These are phyloP conservation scores for Ictalurus punctatus DNA, from an alignment of 2,113 vertebrate genomes.

Conservation along the genomic window DNA sequence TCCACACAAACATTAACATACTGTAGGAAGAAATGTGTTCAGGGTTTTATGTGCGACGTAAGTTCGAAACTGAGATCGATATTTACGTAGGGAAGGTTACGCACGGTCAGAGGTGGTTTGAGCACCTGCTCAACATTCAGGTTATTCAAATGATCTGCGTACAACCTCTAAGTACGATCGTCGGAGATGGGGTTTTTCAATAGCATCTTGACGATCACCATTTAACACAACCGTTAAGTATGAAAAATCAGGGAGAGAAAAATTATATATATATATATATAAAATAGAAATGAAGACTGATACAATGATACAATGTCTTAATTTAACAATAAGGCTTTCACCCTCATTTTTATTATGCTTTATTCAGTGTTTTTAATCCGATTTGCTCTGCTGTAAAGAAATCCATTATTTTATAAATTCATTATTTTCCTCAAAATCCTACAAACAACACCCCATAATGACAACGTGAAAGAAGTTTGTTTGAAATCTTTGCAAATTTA, in stretches of 20 bases:
- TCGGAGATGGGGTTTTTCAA: background rate
- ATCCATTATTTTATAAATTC: too few species aligned
- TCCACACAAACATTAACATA: background rate
- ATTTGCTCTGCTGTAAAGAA: background rate
- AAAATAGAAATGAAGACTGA: too few species aligned
- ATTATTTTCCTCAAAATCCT: too few species aligned
- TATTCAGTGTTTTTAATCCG: background rate
- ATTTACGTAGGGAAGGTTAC: background rate
- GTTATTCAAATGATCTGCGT: background rate
- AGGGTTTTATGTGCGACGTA: background rate
- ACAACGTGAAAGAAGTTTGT: too few species aligned
- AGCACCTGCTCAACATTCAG: background rate
- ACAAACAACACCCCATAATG: too few species aligned
- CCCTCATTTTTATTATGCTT: background rate
- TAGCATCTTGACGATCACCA: background rate
- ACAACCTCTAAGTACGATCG: background rate
- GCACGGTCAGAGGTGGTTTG: background rate
- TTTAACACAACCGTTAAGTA: background rate
- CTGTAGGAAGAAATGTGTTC: background rate
- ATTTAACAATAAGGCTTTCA: background rate
- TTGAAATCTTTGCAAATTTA: too few species aligned
- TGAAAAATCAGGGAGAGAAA: too few species aligned
- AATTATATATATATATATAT: too few species aligned
- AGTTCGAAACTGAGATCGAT: background rate
- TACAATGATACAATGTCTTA: too few species aligned